Conservation (phyloP, 2,113 vertebrate genomes). For the Odontesthes bonariensis region DNA sequence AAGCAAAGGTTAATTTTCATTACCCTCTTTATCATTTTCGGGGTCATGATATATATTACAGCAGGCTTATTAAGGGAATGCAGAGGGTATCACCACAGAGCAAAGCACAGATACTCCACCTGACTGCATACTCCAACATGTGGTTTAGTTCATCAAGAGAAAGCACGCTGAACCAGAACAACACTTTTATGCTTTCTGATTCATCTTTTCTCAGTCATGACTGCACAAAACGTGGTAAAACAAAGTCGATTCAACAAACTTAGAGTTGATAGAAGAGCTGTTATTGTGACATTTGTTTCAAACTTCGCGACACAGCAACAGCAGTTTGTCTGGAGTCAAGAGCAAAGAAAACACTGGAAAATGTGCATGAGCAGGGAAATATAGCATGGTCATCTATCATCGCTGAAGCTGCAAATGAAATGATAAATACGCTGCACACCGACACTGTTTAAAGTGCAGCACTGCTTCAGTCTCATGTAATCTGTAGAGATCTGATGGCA, state of each 20-base stretch:
- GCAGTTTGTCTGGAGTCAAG: constrained; percentile 7
- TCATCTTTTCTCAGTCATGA: background rate
- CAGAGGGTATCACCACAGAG: background rate
- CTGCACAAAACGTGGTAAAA: too few relatives aligned
- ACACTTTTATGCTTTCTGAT: background rate
- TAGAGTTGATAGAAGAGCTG: too few relatives aligned
- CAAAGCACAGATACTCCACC: constrained; percentile 1
- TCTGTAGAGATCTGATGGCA: background rate
- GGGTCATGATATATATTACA: constrained; percentile 13
- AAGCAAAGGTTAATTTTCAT: constrained; percentile 11
- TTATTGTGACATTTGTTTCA: too few relatives aligned
- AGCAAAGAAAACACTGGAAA: background rate
- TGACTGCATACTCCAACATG: background rate
- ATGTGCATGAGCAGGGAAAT: constrained; percentile 17
- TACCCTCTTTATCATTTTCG: constrained; percentile 5
- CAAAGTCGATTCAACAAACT: too few relatives aligned
- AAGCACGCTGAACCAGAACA: background rate
- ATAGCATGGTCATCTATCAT: background rate
- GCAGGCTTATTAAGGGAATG: background rate
- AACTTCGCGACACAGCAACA: background rate
- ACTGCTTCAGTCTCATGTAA: too few relatives aligned
- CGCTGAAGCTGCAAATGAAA: constrained; percentile 4
- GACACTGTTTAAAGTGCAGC: background rate
- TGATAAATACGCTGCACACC: background rate
- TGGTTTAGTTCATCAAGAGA: constrained; percentile 1